Evolutionary conservation across 2,797 vertebrate species (phyloP).

Genomic region (Pitangus sulphuratus): DNA sequence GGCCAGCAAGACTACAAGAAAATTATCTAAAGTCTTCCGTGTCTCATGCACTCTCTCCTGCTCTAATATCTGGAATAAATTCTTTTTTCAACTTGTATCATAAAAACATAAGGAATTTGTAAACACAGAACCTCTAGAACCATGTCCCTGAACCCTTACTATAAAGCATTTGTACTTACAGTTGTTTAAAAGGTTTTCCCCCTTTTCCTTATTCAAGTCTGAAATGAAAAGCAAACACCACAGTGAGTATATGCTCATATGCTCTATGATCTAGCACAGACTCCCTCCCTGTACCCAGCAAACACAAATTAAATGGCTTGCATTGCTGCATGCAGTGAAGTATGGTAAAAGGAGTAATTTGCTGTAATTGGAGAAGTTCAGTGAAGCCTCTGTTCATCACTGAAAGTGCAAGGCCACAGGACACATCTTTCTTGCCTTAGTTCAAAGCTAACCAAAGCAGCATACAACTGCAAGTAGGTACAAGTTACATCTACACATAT

Average conservation of each 20-base stretch:
- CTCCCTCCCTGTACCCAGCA: not conserved
- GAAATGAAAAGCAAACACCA: slow-evolving; percentile 44
- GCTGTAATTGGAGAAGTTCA: not conserved
- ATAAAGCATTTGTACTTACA: slow-evolving; percentile 66
- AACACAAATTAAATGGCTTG: not conserved
- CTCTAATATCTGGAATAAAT: not conserved
- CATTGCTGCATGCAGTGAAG: not conserved
- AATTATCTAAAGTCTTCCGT: not conserved
- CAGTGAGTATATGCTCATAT: not conserved
- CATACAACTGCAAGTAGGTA: not conserved
- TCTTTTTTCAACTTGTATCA: not conserved
- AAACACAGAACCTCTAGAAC: not conserved
- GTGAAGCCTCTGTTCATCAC: not conserved
- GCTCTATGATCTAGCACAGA: not conserved
- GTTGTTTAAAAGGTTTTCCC: slow-evolving; percentile 74
- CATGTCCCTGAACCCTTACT: not conserved
- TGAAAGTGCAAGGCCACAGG: not conserved
- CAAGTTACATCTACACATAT: not conserved
- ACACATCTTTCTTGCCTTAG: not conserved
- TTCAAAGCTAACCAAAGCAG: not conserved
- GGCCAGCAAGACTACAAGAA: not conserved
- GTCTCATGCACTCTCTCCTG: not conserved
- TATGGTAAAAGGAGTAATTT: not conserved
- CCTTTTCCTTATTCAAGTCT: slow-evolving; percentile 69
- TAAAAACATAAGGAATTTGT: not conserved